These are phyloP conservation scores for Pleuronectes platessa DNA, from an alignment of 2,113 vertebrate genomes.

Conservation along the genomic window DNA sequence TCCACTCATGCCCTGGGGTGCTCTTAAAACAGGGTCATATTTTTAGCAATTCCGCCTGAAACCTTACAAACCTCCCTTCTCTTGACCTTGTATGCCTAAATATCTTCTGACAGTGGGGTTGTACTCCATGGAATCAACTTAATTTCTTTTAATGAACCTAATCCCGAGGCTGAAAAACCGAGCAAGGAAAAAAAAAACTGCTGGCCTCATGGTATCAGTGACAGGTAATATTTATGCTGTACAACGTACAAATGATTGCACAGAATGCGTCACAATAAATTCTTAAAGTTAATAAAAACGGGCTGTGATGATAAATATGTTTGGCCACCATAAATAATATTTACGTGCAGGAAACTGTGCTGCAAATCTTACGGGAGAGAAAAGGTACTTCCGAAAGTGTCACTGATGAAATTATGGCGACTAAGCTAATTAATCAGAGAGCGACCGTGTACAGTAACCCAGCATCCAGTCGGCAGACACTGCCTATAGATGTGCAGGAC, in stretches of 20 bases:
- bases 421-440: slow-evolving; percentile 8
- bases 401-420: slow-evolving; percentile 24
- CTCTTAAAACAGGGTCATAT: slow-evolving; percentile 56
- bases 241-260: slow-evolving; percentile 18
- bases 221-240: slow-evolving; percentile 30
- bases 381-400: slow-evolving; percentile 35
- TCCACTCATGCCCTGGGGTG: slow-evolving; percentile 45
- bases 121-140: slow-evolving; percentile 26
- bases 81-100: slow-evolving; percentile 54
- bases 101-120: slow-evolving; percentile 21
- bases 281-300: slow-evolving; percentile 2
- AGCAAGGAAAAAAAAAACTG: not conserved
- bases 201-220: not conserved
- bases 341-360: slow-evolving; percentile 12
- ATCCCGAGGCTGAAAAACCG: not conserved
- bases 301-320: slow-evolving; percentile 25
- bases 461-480: slow-evolving; percentile 53
- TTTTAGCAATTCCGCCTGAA: slow-evolving; percentile 63
- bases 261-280: slow-evolving; percentile 9
- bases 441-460: slow-evolving; percentile 39
- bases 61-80: slow-evolving; percentile 42
- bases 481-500: slow-evolving; percentile 57
- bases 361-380: slow-evolving; percentile 12
- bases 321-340: slow-evolving; percentile 20
- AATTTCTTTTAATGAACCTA: slow-evolving; percentile 7